These are phyloP conservation scores for Oxyteleia sp. DNA, from an alignment of 2,888 invertebrate genomes.

Conservation along the genomic window DNA sequence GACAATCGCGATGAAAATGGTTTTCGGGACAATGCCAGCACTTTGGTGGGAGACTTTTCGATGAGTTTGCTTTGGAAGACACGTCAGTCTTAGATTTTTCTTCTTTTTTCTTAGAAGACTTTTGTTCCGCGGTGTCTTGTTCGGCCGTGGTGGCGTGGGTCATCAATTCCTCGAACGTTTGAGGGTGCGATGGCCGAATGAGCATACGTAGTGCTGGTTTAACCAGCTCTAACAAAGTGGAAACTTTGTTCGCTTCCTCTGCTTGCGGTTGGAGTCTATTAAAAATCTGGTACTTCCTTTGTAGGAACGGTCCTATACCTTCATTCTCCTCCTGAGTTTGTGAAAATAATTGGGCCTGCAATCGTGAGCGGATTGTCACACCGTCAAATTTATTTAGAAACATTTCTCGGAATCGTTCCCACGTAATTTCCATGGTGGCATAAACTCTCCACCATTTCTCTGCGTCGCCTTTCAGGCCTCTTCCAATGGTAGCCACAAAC, in stretches of 20 bases:
- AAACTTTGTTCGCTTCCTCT: too few relatives aligned
- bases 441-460: conserved; percentile 24
- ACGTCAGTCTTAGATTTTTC: too few relatives aligned
- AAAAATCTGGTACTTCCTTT: conserved; percentile 12
- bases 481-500: background rate
- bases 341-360: conserved; percentile 10
- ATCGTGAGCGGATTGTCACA: background rate
- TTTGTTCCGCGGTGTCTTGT: background rate
- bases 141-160: conserved; percentile 11
- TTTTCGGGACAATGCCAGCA: conserved; percentile 37
- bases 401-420: conserved; percentile 9
- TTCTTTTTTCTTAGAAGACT: background rate
- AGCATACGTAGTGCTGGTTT: conserved; percentile 9
- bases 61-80: too few relatives aligned
- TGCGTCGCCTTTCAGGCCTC: conserved; percentile 10
- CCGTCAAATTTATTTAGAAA: conserved; percentile 1
- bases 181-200: conserved; percentile 5
- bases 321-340: conserved; percentile 3
- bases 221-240: background rate
- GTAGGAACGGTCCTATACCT: conserved; percentile 8
- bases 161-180: conserved; percentile 19
- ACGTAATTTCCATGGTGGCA: background rate
- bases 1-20: conserved; percentile 34
- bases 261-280: conserved; percentile 31
- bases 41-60: conserved; percentile 10